Percentiles rank a stretch among this genome's conserved stretches.
Evolutionary conservation across 2,888 invertebrate genomes (phyloP).

Genomic region (Hypomecis punctinalis): DNA sequence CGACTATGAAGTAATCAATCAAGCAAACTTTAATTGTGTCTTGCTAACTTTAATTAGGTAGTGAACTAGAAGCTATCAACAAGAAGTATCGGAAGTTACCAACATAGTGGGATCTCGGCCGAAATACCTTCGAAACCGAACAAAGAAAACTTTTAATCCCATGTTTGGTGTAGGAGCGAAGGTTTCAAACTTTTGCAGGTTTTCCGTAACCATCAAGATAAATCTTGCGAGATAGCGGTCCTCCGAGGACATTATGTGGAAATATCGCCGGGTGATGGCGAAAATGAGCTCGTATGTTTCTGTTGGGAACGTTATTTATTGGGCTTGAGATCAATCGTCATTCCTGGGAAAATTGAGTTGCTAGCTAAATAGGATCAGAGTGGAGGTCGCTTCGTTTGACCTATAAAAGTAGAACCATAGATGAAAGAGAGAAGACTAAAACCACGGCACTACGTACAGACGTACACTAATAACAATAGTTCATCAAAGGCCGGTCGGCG

Average conservation of each 20-base stretch:
- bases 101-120: constrained; percentile 4
- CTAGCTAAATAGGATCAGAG: constrained; percentile 24
- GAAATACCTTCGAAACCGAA: constrained; percentile 19
- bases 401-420: too few relatives aligned
- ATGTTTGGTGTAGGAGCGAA: constrained; percentile 24
- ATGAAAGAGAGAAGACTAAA: too few relatives aligned
- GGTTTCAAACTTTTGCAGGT: constrained; percentile 44
- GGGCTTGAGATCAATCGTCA: constrained; percentile 56
- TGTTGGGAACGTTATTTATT: constrained; percentile 56
- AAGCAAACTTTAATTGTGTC: constrained; percentile 20
- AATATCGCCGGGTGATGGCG: constrained; percentile 64
- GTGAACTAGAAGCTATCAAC: constrained; percentile 18
- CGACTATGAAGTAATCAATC: constrained; percentile 7
- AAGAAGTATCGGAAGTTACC: constrained; percentile 14
- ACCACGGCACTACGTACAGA: not conserved
- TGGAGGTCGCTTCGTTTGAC: constrained; percentile 2
- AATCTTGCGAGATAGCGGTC: constrained; percentile 68
- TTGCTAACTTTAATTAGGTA: constrained; percentile 23
- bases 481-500: too few relatives aligned
- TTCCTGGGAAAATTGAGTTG: constrained; percentile 49
- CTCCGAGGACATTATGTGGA: constrained; percentile 67
- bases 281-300: constrained; percentile 67
- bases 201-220: constrained; percentile 63
- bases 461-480: not conserved
- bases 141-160: constrained; percentile 29